Evolutionary conservation across 2,888 invertebrate species (phyloP).

Genomic region (Meganola albula): DNA sequence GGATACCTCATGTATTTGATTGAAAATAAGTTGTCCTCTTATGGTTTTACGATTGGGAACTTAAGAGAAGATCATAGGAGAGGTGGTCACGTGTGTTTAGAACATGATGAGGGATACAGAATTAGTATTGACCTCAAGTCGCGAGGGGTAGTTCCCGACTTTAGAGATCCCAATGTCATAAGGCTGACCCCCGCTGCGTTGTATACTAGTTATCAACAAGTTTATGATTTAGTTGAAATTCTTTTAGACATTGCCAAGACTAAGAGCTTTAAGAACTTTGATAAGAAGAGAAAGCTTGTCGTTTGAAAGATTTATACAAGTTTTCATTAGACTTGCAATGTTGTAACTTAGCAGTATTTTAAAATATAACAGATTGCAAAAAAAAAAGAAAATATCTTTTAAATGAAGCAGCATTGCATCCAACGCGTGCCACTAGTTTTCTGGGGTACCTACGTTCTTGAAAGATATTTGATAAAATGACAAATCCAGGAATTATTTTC

Average conservation of each 20-base stretch:
- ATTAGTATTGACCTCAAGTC: conserved; percentile 51
- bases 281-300: conserved; percentile 37
- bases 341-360: no score
- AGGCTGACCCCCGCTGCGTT: conserved; percentile 53
- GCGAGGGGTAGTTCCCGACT: conserved; percentile 51
- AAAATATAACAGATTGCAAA: no score
- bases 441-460: no score
- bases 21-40: conserved; percentile 40
- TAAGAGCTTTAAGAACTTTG: conserved; percentile 41
- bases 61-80: conserved; percentile 43
- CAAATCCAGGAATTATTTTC: no score
- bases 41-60: conserved; percentile 54
- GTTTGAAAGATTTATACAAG: no score
- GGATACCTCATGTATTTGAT: conserved; percentile 57
- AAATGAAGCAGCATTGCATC: no score
- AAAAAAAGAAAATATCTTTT: no score
- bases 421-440: no score
- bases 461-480: no score
- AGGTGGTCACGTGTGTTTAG: conserved; percentile 58
- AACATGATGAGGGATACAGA: conserved; percentile 56
- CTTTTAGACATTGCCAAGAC: conserved; percentile 44
- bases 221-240: conserved; percentile 49
- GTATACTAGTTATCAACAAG: conserved; percentile 56
- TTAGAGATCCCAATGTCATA: conserved; percentile 56
- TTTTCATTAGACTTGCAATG: no score